Percentiles rank a stretch among this genome's conserved stretches.
Evolutionary conservation across 2,797 vertebrate species (phyloP).

Genomic region (Mus spretus): DNA sequence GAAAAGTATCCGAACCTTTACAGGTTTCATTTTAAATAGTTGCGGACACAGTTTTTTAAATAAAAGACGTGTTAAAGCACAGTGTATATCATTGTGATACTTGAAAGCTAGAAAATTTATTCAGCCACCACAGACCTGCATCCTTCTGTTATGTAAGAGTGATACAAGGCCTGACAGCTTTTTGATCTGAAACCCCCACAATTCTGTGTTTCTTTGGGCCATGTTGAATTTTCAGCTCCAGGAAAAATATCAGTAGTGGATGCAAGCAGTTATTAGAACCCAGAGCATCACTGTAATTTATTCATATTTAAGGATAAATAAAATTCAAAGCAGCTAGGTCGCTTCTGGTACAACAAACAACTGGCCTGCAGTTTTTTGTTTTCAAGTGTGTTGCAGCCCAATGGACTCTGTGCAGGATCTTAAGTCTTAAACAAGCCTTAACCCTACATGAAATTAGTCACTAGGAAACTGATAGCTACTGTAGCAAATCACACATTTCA

Average conservation of each 20-base stretch:
- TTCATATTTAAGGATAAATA: slow-evolving; percentile 58
- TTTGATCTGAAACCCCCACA: background rate
- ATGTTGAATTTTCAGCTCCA: slow-evolving; percentile 52
- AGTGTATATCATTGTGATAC: background rate
- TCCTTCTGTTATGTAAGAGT: background rate
- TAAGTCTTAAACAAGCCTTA: background rate
- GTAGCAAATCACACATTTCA: background rate
- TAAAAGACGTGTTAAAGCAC: background rate
- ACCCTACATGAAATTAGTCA: background rate
- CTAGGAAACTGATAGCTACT: background rate
- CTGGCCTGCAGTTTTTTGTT: background rate
- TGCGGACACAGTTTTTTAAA: background rate
- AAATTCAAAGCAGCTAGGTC: background rate
- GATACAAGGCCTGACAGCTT: background rate
- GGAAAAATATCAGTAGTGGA: background rate
- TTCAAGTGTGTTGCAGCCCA: background rate
- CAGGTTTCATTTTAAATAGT: background rate
- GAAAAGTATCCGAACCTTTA: background rate
- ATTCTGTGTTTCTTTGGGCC: slow-evolving; percentile 14
- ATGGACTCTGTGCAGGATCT: background rate
- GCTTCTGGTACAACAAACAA: background rate
- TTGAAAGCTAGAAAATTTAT: background rate
- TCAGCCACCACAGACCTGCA: background rate
- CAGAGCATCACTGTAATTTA: background rate
- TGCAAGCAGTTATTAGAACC: background rate